These are phyloP conservation scores for Anguilla anguilla DNA, from an alignment of 2,797 vertebrate species.

Conservation along the genomic window DNA sequence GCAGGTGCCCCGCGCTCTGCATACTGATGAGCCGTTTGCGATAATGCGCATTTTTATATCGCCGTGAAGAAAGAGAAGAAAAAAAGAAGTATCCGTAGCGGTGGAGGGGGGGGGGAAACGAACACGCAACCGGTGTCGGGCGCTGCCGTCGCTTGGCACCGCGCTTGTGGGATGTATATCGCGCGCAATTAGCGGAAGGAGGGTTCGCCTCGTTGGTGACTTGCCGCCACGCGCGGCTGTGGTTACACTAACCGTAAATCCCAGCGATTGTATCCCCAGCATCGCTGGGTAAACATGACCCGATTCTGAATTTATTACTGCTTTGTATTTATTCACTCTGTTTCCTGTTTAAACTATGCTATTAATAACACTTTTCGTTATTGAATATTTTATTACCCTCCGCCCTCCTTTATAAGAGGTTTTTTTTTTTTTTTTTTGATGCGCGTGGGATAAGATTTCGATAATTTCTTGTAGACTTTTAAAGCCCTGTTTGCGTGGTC, in stretches of 20 bases:
- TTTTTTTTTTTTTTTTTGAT: not conserved
- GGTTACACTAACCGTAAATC: not conserved
- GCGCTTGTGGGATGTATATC: not conserved
- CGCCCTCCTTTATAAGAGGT: not conserved
- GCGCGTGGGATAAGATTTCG: not conserved
- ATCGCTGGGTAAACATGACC: slow-evolving; percentile 20
- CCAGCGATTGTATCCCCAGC: not conserved
- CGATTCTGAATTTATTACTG: slow-evolving; percentile 25
- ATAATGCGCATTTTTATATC: slow-evolving; percentile 27
- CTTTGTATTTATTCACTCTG: not conserved
- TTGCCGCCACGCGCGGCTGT: not conserved
- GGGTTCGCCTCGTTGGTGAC: not conserved
- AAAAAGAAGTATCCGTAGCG: not conserved
- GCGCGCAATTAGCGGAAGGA: not conserved
- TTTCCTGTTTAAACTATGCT: slow-evolving; percentile 24
- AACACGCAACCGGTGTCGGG: not conserved
- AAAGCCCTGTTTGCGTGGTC: not conserved
- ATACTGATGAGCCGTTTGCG: slow-evolving; percentile 40
- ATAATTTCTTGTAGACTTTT: not conserved
- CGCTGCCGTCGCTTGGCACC: not conserved
- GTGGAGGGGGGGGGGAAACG: not conserved
- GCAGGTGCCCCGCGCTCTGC: slow-evolving; percentile 38
- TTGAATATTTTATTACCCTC: not conserved
- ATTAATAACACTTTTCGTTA: slow-evolving; percentile 14
- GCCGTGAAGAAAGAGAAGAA: not conserved